Evolutionary conservation across 2,113 vertebrate genomes (phyloP), one percentile per base, ranked within the genome.

Genomic region (Cyprinodon tularosa): DNA sequence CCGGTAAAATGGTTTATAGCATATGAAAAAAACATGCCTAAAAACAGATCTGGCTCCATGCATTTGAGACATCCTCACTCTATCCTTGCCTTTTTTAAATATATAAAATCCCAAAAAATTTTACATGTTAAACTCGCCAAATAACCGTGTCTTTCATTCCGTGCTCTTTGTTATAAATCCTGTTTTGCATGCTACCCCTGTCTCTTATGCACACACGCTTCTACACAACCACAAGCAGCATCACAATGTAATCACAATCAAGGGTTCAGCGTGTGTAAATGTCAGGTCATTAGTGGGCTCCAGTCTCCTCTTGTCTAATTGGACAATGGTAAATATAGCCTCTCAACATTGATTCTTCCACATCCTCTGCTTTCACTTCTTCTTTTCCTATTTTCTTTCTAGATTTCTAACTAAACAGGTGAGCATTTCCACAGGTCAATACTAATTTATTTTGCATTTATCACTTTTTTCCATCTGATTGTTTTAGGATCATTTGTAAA

Each of bases 251-350:
- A 88, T 88, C 77, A 79, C 82, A 88, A 89, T 91, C 84, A 83
- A 70, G 50, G 72, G 76, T 84, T 83, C 81, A 66, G 72, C 78
- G 66, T 88, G 77, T 86, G 84, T 86, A 89, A 91, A 92, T 91
- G 90, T 92, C 90, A 89, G 83, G 72, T 80, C 86, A 89, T 88
- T 92, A 92, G 81, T 89, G 84, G 71, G 70, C 78, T 84, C 68
- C 72, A 71, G 74, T 88, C 82, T 90, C 71, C 73, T 82, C 74
- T 66, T 84, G 85, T 91, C 78, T 89, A 91, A 90, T 86, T 91
- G 86, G 89, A 86, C 76, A 64, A 75, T 17, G 80, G 86, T 82
- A 89, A 89, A 89, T 88, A 88, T 88, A 89, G 84, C 77, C 1
- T 13, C 82, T 77, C 79, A 62, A 40, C 86, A 92, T 80, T 42